Percentiles rank a stretch among this genome's conserved stretches.
Evolutionary conservation across 2,888 invertebrate species (phyloP).

Genomic region (Encarsia formosa): DNA sequence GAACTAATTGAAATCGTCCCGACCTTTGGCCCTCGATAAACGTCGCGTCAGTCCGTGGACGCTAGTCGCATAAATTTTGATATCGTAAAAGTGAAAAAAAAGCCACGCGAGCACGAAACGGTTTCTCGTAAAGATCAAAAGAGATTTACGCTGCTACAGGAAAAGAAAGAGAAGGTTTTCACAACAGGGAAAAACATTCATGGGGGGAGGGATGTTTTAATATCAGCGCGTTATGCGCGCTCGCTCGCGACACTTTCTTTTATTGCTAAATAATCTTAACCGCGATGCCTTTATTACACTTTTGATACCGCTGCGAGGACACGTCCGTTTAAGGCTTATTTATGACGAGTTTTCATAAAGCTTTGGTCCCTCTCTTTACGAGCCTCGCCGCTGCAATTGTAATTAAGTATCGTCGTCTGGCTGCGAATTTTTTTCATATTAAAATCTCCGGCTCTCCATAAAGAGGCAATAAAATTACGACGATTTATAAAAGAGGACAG

Average conservation of each 20-base stretch:
- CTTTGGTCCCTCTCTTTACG: too few species aligned
- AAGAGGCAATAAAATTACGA: too few species aligned
- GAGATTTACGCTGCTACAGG: constrained; percentile 17
- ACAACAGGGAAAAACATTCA: neutral
- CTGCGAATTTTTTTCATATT: too few species aligned
- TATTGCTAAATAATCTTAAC: constrained; percentile 21
- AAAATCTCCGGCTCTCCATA: too few species aligned
- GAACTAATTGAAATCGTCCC: too few species aligned
- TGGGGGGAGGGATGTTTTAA: constrained; percentile 12
- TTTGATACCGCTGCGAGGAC: neutral
- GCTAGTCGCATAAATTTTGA: constrained; percentile 26
- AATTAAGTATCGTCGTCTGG: too few species aligned
- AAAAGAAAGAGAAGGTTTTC: too few species aligned
- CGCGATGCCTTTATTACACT: neutral
- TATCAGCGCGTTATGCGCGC: neutral
- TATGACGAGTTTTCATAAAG: too few species aligned
- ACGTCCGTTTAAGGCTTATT: too few species aligned
- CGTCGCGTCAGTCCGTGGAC: constrained; percentile 16
- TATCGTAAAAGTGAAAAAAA: constrained; percentile 29
- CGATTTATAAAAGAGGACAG: too few species aligned
- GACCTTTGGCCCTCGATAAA: constrained; percentile 13
- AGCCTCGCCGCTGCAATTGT: too few species aligned
- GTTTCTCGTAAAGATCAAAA: constrained; percentile 24
- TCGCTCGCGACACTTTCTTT: constrained; percentile 16
- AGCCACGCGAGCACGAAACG: constrained; percentile 10